Evolutionary conservation across 2,888 invertebrate species (phyloP).

Genomic region (Adelphocoris suturalis): DNA sequence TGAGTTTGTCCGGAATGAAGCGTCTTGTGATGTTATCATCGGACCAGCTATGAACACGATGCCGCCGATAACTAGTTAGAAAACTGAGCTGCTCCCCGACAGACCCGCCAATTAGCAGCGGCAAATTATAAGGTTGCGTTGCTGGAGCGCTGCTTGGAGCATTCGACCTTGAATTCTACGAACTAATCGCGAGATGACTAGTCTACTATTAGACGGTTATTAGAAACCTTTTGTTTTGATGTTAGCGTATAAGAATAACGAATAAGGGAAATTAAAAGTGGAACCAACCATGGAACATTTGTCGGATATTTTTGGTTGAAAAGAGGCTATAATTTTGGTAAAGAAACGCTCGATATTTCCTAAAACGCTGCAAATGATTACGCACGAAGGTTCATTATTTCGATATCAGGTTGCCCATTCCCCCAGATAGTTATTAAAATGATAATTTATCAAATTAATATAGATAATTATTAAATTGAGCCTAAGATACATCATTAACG

Average conservation of each 20-base stretch:
- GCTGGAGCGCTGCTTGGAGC: background rate
- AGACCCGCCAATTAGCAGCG: constrained; percentile 47
- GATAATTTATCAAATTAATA: too few relatives aligned
- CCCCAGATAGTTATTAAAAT: too few relatives aligned
- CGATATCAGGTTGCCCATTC: too few relatives aligned
- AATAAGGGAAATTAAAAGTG: background rate
- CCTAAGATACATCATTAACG: too few relatives aligned
- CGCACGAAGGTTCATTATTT: too few relatives aligned
- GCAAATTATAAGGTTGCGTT: constrained; percentile 61
- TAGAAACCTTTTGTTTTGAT: constrained; percentile 43
- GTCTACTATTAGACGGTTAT: constrained; percentile 39
- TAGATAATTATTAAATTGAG: too few relatives aligned
- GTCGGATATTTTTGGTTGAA: too few relatives aligned
- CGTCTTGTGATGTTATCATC: background rate
- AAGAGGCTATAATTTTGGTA: too few relatives aligned
- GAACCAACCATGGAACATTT: background rate
- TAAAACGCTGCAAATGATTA: too few relatives aligned
- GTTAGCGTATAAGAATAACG: background rate
- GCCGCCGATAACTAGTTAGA: constrained; percentile 9
- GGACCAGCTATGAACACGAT: background rate
- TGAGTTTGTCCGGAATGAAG: background rate
- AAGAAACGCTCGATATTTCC: too few relatives aligned
- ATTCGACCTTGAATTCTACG: constrained; percentile 43
- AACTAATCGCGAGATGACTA: constrained; percentile 45
- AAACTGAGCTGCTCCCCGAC: constrained; percentile 35